These are phyloP conservation scores for Asbolus verrucosus DNA, from an alignment of 1,140 invertebrate species.

Conservation along the genomic window DNA sequence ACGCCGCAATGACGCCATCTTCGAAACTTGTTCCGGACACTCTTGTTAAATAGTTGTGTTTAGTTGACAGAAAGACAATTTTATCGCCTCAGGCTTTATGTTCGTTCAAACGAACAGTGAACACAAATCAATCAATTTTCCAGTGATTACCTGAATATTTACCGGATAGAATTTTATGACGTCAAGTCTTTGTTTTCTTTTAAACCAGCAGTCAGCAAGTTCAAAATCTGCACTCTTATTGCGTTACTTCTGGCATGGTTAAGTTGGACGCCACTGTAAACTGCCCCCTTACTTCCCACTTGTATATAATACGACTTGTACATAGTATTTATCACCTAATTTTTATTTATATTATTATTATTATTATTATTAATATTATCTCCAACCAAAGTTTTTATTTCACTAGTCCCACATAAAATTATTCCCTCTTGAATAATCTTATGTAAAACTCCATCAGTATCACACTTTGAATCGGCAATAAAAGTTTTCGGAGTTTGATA, in stretches of 20 bases:
- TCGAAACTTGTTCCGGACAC: slow-evolving; percentile 54
- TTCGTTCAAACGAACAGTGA: slow-evolving; percentile 63
- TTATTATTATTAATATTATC: slow-evolving; percentile 50
- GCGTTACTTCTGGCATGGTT: slow-evolving; percentile 56
- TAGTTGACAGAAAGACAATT: slow-evolving; percentile 61
- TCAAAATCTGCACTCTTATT: slow-evolving; percentile 63
- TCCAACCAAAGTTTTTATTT: slow-evolving; percentile 63
- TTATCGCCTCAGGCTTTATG: slow-evolving; percentile 58
- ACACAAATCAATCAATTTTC: slow-evolving; percentile 61
- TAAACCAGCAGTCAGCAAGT: slow-evolving; percentile 63
- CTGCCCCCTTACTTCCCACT: slow-evolving; percentile 58
- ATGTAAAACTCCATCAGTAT: slow-evolving; percentile 34
- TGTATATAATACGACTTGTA: slow-evolving; percentile 60
- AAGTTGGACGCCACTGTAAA: slow-evolving; percentile 61
- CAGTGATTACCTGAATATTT: slow-evolving; percentile 62
- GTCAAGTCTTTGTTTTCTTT: slow-evolving; percentile 60
- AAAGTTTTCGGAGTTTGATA: slow-evolving; percentile 1
- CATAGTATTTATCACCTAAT: slow-evolving; percentile 57
- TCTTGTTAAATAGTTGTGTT: slow-evolving; percentile 62
- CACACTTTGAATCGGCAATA: slow-evolving; percentile 20
- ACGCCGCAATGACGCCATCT: slow-evolving; percentile 54
- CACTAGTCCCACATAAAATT: slow-evolving; percentile 57
- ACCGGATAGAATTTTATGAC: slow-evolving; percentile 60
- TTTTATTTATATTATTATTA: slow-evolving; percentile 55
- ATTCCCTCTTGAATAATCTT: slow-evolving; percentile 44